Base-by-base conservation (phyloP, 1,140 invertebrate genomes). In the Eciton burchellii region DNA sequence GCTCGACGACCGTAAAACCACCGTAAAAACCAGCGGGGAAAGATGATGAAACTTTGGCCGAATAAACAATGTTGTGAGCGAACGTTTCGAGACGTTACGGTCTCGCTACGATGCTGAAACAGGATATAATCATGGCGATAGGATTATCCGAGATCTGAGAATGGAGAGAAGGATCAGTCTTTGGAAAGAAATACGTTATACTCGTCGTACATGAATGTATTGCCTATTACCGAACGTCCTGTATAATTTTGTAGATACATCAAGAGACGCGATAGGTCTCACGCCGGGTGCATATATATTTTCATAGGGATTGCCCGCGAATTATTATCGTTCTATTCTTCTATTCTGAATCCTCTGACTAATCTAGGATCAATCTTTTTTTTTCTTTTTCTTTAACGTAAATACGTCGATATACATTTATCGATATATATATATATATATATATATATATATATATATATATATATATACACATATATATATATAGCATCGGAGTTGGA, bases 201-300 rank as follows among this genome's bases (percentile, higher is more conserved):
- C 16, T 26, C n/a, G 24, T 6, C 52, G 41, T 2, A 57, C 8
- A 56, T n/a, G n/a, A 43, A 43, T 57, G 14, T 19, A n/a, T n/a
- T n/a, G 29, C 35, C 70, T 24, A 72, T 57, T 54, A 12, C 52
- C 70, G 4, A 54, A 57, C 21, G 56, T 72, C 54, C 54, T 24
- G 49, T 72, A 72, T n/a, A 68, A 68, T 68, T 68, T 24, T 68
- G 52, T 57, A 72, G 49, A 57, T 57, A 57, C 35, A 35, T 35
- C 35, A 35, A 35, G 35, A 35, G 35, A 35, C 35, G 35, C 35
- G 6, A 6, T 35, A 35, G 35, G 35, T 35, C 35, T 35, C 35
- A 35, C 35, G 35, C 35, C 35, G 6, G 35, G 35, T 35, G 35
- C 29, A 72, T 72, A 72, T 71, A 56, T 43, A 57, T 72, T 57